phyloP scores from a whole-genome alignment of 2,797 vertebrate species.

The Cryptoprocta ferox region DNA sequence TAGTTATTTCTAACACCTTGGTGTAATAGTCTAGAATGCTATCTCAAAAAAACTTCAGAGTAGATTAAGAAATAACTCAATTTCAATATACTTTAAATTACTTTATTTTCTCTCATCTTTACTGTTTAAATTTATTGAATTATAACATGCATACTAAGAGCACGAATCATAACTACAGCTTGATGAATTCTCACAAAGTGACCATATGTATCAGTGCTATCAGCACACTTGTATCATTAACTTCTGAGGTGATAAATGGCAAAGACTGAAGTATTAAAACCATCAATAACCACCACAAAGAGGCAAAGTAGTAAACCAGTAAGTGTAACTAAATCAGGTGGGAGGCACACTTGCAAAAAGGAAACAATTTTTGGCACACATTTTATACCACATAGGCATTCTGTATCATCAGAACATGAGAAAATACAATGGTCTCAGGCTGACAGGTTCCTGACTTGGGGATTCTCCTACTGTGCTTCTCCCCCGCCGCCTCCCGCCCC shows the following conservation, averaged over 20 bases:
- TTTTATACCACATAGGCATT: not conserved
- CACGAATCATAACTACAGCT: not conserved
- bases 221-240: not conserved
- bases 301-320: not conserved
- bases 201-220: not conserved
- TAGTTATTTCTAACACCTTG: conserved; percentile 27
- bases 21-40: not conserved
- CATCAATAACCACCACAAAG: not conserved
- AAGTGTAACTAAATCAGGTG: not conserved
- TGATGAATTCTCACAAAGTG: not conserved
- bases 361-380: not conserved
- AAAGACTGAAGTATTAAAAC: conserved; percentile 32
- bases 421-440: not conserved
- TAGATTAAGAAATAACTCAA: not conserved
- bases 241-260: not conserved
- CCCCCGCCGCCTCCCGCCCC: no score
- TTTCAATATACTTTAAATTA: not conserved
- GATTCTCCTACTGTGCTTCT: not conserved
- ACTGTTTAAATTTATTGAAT: conserved; percentile 23
- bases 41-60: not conserved
- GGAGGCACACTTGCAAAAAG: not conserved
- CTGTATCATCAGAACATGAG: not conserved
- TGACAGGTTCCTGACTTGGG: not conserved
- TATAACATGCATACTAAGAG: not conserved
- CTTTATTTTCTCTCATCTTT: not conserved